A percentile compares a stretch with the other conserved stretches of the same genome.
These are phyloP conservation scores for Drosophila sp. DNA, from an alignment of 1,140 invertebrate species.

Conservation along the genomic window DNA sequence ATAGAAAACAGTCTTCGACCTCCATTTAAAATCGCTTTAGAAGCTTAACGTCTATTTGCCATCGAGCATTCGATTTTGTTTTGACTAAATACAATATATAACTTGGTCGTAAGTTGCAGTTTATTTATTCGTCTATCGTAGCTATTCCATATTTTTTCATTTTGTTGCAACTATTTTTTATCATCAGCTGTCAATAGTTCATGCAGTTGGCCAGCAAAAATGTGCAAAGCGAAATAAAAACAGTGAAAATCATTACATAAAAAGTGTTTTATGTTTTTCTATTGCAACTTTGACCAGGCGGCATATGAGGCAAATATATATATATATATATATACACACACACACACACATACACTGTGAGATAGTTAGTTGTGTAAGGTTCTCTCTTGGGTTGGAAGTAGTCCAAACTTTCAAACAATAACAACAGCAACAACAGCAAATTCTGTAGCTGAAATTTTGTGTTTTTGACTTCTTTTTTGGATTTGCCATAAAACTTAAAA, in stretches of 20 bases:
- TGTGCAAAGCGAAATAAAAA: constrained; percentile 47
- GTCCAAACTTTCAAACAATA: constrained; percentile 63
- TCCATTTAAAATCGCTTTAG: constrained; percentile 4
- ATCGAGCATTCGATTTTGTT: no score
- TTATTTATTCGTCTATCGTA: constrained; percentile 16
- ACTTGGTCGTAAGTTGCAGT: neutral
- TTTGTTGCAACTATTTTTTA: constrained; percentile 76
- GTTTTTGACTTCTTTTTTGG: constrained; percentile 44
- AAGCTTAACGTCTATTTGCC: neutral
- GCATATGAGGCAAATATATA: constrained; percentile 52
- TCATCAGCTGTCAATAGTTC: constrained; percentile 81
- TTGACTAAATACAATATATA: neutral
- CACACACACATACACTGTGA: neutral
- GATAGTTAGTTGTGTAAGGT: constrained; percentile 37
- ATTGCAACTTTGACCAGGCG: constrained; percentile 78
- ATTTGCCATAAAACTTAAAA: constrained; percentile 68
- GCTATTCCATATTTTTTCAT: constrained; percentile 42
- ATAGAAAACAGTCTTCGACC: neutral
- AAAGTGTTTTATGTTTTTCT: constrained; percentile 79
- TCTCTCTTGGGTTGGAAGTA: constrained; percentile 57
- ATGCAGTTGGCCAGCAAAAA: constrained; percentile 65
- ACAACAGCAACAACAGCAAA: constrained; percentile 37
- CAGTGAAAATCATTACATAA: constrained; percentile 73
- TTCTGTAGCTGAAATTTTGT: constrained; percentile 48
- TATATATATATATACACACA: constrained; percentile 5